Evolutionary conservation across 2,113 vertebrate genomes (phyloP).

Genomic region (Equus quagga): DNA sequence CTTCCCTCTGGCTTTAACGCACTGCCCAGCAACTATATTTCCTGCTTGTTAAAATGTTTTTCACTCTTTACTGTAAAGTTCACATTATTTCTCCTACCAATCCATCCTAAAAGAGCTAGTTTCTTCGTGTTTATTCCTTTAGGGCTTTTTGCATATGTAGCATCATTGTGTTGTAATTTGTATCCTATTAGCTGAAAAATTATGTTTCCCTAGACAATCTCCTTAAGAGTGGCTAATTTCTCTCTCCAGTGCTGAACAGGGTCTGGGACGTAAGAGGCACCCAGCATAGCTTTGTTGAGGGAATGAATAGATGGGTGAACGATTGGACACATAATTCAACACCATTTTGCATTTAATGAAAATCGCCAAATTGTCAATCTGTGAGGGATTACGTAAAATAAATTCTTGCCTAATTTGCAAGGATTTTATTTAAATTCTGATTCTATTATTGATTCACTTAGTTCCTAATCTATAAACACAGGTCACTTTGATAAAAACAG

Average conservation of each 20-base stretch:
- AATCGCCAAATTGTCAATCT: not conserved
- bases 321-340: not conserved
- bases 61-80: not conserved
- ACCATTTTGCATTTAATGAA: not conserved
- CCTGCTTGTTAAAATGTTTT: not conserved
- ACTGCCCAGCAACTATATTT: not conserved
- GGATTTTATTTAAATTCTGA: constrained; percentile 17
- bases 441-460: not conserved
- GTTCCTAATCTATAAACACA: not conserved
- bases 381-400: not conserved
- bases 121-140: not conserved
- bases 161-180: not conserved
- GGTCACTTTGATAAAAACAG: not conserved
- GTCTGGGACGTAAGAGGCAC: not conserved
- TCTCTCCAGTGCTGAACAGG: not conserved
- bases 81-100: not conserved
- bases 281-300: not conserved
- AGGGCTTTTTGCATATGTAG: not conserved
- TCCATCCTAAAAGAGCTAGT: not conserved
- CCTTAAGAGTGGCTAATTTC: not conserved
- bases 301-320: not conserved
- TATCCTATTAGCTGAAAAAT: not conserved
- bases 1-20: not conserved
- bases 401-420: not conserved
- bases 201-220: not conserved